A percentile compares a stretch with the other conserved stretches of the same genome.
Conservation (phyloP, 2,797 vertebrate genomes). For the Lagorchestes hirsutus region DNA sequence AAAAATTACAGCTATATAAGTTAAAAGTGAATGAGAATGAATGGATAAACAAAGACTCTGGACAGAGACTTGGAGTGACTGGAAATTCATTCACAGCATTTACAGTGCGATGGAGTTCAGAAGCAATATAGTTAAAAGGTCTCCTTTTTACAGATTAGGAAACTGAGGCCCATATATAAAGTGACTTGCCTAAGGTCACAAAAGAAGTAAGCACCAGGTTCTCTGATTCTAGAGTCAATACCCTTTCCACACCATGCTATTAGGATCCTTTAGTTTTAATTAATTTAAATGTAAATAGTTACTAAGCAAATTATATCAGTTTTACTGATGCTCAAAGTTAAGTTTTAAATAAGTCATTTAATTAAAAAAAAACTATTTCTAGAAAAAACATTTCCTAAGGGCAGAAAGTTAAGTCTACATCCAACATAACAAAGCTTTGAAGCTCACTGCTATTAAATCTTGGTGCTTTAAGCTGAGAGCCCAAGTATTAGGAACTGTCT, state of each 20-base stretch:
- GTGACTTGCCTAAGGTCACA: not conserved
- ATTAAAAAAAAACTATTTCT: not conserved
- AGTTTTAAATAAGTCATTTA: not conserved
- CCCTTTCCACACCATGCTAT: no score
- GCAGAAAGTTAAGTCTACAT: not conserved
- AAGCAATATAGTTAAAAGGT: not conserved
- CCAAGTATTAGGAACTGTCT: not conserved
- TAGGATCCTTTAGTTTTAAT: not conserved
- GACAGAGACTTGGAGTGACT: not conserved
- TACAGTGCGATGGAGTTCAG: not conserved
- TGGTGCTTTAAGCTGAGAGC: slow-evolving; percentile 12
- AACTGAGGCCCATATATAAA: not conserved
- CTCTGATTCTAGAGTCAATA: no score
- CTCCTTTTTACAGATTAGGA: not conserved
- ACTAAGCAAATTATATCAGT: not conserved
- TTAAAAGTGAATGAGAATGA: not conserved
- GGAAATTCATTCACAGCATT: not conserved
- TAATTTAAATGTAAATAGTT: not conserved
- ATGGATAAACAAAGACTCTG: not conserved
- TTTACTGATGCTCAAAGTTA: not conserved
- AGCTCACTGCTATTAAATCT: slow-evolving; percentile 18
- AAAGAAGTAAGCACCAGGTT: no score
- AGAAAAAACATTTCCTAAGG: not conserved
- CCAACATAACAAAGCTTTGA: not conserved
- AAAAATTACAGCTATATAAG: no score